These are phyloP conservation scores for Hemicrepidius hirtus DNA, from an alignment of 2,888 invertebrate species.

Conservation along the genomic window DNA sequence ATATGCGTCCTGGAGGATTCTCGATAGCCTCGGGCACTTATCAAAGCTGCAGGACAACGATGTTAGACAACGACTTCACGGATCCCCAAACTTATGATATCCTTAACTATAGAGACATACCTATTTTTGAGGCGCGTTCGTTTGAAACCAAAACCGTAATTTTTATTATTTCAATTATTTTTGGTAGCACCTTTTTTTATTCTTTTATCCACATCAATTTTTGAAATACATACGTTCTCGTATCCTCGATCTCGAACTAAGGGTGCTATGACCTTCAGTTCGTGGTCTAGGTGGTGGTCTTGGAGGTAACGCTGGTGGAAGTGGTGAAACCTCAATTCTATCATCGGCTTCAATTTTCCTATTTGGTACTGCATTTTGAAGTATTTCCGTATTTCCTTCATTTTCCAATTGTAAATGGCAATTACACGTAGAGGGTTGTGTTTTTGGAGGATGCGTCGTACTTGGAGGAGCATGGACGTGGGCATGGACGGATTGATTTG, in stretches of 20 bases:
- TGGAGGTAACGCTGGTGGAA: constrained; percentile 72
- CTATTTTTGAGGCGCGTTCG: too few species aligned
- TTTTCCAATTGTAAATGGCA: constrained; percentile 68
- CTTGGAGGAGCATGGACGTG: constrained; percentile 67
- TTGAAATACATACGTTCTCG: constrained; percentile 62
- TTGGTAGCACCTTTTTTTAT: too few species aligned
- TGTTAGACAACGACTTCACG: too few species aligned
- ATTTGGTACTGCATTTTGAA: constrained; percentile 55
- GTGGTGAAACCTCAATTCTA: constrained; percentile 70
- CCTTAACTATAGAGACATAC: too few species aligned
- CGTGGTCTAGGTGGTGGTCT: constrained; percentile 71
- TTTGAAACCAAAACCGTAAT: too few species aligned
- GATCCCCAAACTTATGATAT: too few species aligned
- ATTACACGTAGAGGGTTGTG: constrained; percentile 63
- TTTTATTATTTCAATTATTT: too few species aligned
- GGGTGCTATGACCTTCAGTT: constrained; percentile 65
- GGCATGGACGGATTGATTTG: constrained; percentile 63
- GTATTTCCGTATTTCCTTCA: constrained; percentile 60
- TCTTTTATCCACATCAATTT: too few species aligned
- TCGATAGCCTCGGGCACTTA: too few species aligned
- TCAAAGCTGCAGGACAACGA: too few species aligned
- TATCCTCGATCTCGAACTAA: constrained; percentile 65
- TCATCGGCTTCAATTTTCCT: constrained; percentile 70
- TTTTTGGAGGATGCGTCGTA: constrained; percentile 61
- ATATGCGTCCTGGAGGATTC: too few species aligned